Evolutionary conservation across 2,888 invertebrate genomes (phyloP), one percentile per base, ranked within the genome.

Genomic region (Chymomyza amoena): DNA sequence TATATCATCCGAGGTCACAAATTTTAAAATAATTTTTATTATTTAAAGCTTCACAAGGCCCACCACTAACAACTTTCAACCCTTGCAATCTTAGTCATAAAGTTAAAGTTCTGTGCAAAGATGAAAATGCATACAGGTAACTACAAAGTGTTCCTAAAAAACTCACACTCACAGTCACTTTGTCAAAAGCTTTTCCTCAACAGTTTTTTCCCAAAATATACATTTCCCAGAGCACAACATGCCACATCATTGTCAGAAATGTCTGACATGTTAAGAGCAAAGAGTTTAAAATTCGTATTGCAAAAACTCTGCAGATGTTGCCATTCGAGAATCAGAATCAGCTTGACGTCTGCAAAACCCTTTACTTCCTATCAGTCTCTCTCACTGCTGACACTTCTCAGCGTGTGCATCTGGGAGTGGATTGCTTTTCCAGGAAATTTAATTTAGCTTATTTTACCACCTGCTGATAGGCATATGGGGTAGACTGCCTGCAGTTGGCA

Each of bases 401-500:
- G 32, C 32, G 7, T 32, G 9, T 32, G 32, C 32, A 6, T 7
- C 32, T 45, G 39, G 39, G 39, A 13, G 39, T 60, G 45, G 13
- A 16, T 32, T 36, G 51, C 64, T 61, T 70, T 70, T 32, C 18
- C 54, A 56, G 69, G 62, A 65, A 76, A 79, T 74, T 76, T 72
- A 61, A 78, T 74, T 72, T 72, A 59, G 76, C 63, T 72, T 61
- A 25, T 51, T 66, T 65, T 52, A 39, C 72, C 74, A 66, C 73
- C 68, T 72, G 79, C 72, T 71, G 68, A 52, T 61, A 61, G 60
- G 52, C 32, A 16, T 52, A 28, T 39, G 18, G 52, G n/a, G 10
- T 45, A 62, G 52, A 25, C 1, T 32, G 32, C 13, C 45, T 57
- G 66, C 61, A 51, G 74, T 84, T 80, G 80, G 62, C 74, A 77